Evolutionary conservation across 2,797 vertebrate species (phyloP).

Genomic region (Onychomys torridus): DNA sequence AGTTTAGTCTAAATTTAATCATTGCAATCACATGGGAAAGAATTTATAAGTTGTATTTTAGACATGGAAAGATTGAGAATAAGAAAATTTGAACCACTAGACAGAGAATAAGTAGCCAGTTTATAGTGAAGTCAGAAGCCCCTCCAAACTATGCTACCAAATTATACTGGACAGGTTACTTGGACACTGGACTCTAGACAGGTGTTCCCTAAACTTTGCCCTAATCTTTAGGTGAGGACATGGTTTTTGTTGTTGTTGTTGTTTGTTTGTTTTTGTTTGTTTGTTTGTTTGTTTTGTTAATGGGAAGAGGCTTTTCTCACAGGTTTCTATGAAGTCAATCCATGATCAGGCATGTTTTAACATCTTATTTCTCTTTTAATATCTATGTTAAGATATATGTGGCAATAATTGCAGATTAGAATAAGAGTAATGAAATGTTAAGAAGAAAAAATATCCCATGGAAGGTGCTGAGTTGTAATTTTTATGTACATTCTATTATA

Average conservation of each 20-base stretch:
- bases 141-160: not conserved
- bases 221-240: not conserved
- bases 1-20: conserved; percentile 9
- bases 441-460: too few species aligned
- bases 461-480: not conserved
- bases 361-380: not conserved
- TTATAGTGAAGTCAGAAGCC: not conserved
- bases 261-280: too few species aligned
- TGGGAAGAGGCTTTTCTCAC: not conserved
- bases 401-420: not conserved
- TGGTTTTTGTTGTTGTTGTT: too few species aligned
- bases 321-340: not conserved
- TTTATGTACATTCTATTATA: not conserved
- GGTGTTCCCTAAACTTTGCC: not conserved
- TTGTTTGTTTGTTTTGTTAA: too few species aligned
- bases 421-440: not conserved
- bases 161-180: not conserved
- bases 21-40: not conserved
- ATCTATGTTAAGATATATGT: not conserved
- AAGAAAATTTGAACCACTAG: not conserved
- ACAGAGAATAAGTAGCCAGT: not conserved
- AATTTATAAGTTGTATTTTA: not conserved
- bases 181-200: not conserved
- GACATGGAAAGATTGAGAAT: not conserved
- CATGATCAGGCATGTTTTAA: not conserved